Percentiles rank a stretch among this genome's conserved stretches.
phyloP scores from a whole-genome alignment of 2,888 invertebrate species.

The Branchinecta sandiegonensis region DNA sequence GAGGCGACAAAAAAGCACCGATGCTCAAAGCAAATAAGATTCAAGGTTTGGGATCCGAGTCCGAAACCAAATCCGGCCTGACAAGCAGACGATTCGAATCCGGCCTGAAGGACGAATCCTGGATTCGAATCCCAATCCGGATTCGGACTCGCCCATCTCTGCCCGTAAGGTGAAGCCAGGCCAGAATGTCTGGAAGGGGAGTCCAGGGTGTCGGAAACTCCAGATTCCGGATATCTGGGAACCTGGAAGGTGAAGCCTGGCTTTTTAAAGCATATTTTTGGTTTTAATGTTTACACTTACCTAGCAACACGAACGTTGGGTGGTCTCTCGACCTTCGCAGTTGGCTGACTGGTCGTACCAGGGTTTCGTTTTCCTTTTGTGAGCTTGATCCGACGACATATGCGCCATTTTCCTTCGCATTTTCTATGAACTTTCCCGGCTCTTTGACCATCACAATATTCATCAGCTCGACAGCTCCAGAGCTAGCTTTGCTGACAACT shows the following conservation, averaged over 20 bases:
- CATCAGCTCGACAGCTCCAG: conserved; percentile 24
- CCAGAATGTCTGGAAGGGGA: no score
- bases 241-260: background rate
- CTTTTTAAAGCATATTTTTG: no score
- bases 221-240: background rate
- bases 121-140: no score
- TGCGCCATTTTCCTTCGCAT: background rate
- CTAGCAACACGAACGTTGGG: background rate
- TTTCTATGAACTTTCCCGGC: background rate
- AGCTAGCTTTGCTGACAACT: conserved; percentile 25
- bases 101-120: no score
- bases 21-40: no score
- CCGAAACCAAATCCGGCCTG: no score
- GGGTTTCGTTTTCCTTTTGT: background rate
- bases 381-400: background rate
- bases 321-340: background rate
- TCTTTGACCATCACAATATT: background rate
- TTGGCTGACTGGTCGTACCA: background rate
- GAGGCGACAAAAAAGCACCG: no score
- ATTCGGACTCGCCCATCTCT: no score
- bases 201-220: no score
- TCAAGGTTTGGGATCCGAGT: no score
- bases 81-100: no score
- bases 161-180: no score
- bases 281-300: background rate